Evolutionary conservation across 1,140 invertebrate species (phyloP).

Genomic region (Euwallacea similis): DNA sequence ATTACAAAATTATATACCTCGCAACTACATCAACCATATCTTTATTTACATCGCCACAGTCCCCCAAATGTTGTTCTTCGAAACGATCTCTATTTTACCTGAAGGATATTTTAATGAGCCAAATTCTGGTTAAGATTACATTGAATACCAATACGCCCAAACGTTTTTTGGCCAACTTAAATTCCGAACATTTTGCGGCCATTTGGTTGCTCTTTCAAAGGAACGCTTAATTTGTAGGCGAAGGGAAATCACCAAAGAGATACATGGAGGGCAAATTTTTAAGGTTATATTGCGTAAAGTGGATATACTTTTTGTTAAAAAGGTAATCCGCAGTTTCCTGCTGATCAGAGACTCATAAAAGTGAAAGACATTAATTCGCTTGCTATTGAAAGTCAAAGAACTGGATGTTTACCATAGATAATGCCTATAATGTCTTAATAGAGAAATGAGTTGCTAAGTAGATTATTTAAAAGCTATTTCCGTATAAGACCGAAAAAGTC

Average conservation of each 20-base stretch:
- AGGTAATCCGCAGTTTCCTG: no score
- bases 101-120: conserved; percentile 13
- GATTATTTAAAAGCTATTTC: conserved; percentile 10
- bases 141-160: conserved; percentile 7
- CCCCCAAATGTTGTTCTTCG: neutral
- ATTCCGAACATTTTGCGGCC: conserved; percentile 7
- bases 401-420: no score
- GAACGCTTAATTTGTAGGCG: neutral
- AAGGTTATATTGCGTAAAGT: neutral
- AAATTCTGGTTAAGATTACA: conserved; percentile 11
- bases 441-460: neutral
- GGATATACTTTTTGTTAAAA: no score
- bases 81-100: conserved; percentile 13
- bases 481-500: conserved; percentile 2
- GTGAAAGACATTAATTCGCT: no score
- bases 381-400: no score
- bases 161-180: conserved; percentile 2
- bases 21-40: neutral
- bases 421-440: neutral
- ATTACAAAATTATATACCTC: no score
- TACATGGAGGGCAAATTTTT: neutral
- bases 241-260: neutral
- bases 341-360: no score
- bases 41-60: neutral
- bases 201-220: neutral